Base-by-base conservation (phyloP, 2,888 invertebrate genomes). In the Thymelicus lineola region DNA sequence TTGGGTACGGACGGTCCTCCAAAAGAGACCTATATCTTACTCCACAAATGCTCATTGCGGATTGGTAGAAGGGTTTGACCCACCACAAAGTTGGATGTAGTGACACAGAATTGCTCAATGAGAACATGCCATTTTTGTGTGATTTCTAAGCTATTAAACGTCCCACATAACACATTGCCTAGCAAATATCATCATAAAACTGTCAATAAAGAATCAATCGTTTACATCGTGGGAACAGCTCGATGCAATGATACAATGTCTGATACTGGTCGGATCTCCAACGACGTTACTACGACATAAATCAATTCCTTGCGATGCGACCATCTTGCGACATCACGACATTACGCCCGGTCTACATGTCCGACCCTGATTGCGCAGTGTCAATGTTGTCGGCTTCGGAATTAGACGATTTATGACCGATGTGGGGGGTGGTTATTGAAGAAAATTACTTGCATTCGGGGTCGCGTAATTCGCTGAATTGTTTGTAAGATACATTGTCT, bases 281-380 rank as follows among this genome's bases (percentile, higher is more conserved):
- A 65, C 55, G 45, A 65, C 48, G 42, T 65, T 61, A 61, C 35
- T 6, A 66, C 62, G 63, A 72, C 72, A 73, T 75, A 75, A 75
- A 75, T 75, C 73, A 73, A 72, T 72, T 73, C 71, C 71, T 70
- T 61, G 64, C 71, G 72, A 71, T 71, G 67, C 62, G 36, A 53
- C 55, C 17, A 14, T n/a, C 36, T 53, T 57, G 57, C 65, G 57
- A 55, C 65, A 57, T 57, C 15, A 28, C 45, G 45, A 20, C 20
- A 45, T 48, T 50, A 50, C n/a, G 48, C 15, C 17, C 55, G 20
- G 55, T 55, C 55, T 6, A 38, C 38, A 53, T 6, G 14, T 6
- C 55, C 55, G 55, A 55, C 20, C 55, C 17, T 17, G 48, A 50
- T 50, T 50, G 20, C 20, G 42, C 17, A 45, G 45, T 42, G 60